Percentiles rank a stretch among this genome's conserved stretches.
These are phyloP conservation scores for Hirtodrosophila confusa DNA, from an alignment of 2,888 invertebrate genomes.

Conservation along the genomic window DNA sequence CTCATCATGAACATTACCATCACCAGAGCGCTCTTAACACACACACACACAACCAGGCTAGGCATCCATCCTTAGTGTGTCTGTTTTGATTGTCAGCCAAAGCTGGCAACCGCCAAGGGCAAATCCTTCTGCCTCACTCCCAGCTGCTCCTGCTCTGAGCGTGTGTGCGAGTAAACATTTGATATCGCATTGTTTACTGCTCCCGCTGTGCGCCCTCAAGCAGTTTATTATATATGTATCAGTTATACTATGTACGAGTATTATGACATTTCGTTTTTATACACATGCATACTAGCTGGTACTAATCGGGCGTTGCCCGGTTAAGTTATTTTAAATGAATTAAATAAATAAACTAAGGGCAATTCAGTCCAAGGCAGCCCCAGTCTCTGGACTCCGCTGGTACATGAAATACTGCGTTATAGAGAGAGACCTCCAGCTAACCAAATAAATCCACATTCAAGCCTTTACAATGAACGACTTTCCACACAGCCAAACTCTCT, in stretches of 20 bases:
- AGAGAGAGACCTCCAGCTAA: no score
- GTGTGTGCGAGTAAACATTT: constrained; percentile 70
- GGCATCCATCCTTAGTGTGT: constrained; percentile 3
- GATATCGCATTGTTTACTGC: constrained; percentile 62
- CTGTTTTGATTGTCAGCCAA: constrained; percentile 49
- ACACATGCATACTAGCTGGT: neutral
- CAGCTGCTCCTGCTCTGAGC: constrained; percentile 21
- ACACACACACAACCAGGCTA: neutral
- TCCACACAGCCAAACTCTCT: no score
- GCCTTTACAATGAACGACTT: no score
- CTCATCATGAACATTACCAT: constrained; percentile 67
- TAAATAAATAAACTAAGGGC: no score
- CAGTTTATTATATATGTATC: constrained; percentile 78
- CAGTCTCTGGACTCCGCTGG: no score
- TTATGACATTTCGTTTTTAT: constrained; percentile 71
- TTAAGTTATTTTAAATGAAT: no score
- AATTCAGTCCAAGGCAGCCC: no score
- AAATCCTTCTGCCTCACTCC: constrained; percentile 18
- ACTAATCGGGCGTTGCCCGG: no score
- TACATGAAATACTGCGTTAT: no score
- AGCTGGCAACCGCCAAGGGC: constrained; percentile 19
- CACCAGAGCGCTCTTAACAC: constrained; percentile 24
- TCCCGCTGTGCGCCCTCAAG: constrained; percentile 45
- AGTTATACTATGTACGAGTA: constrained; percentile 55
- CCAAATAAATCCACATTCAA: no score